phyloP scores from a whole-genome alignment of 2,888 invertebrate species.

The Melikaiella ostensackeni region DNA sequence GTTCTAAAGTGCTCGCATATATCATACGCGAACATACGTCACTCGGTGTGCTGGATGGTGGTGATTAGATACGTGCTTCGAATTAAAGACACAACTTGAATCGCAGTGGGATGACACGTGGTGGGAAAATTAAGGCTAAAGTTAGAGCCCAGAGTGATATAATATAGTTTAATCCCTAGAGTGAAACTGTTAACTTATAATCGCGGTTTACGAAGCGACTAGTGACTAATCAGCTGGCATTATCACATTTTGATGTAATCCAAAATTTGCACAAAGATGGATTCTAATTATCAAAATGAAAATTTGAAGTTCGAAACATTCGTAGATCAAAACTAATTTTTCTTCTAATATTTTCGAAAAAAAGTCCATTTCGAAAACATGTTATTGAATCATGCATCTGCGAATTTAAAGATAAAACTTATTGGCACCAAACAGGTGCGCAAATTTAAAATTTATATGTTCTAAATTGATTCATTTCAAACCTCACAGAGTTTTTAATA shows the following conservation, averaged over 20 bases:
- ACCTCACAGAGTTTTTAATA: too few species aligned
- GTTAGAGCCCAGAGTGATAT: not conserved
- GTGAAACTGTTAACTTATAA: not conserved
- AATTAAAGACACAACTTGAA: not conserved
- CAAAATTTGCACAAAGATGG: not conserved
- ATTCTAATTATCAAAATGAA: too few species aligned
- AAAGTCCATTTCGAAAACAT: too few species aligned
- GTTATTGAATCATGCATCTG: too few species aligned
- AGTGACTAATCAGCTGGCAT: not conserved
- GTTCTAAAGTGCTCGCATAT: not conserved
- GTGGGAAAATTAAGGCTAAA: not conserved
- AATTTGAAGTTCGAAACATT: too few species aligned
- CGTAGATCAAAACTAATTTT: too few species aligned
- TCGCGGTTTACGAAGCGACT: not conserved
- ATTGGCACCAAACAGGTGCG: too few species aligned
- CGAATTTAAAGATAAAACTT: too few species aligned
- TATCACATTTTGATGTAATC: not conserved
- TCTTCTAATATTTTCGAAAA: too few species aligned
- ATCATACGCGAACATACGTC: not conserved
- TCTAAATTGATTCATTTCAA: too few species aligned
- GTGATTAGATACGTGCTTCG: not conserved
- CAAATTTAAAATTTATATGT: too few species aligned
- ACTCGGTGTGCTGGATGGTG: not conserved
- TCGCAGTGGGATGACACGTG: not conserved
- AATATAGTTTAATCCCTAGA: not conserved